Conservation (phyloP, 2,797 vertebrate species). For the Brotula barbata region DNA sequence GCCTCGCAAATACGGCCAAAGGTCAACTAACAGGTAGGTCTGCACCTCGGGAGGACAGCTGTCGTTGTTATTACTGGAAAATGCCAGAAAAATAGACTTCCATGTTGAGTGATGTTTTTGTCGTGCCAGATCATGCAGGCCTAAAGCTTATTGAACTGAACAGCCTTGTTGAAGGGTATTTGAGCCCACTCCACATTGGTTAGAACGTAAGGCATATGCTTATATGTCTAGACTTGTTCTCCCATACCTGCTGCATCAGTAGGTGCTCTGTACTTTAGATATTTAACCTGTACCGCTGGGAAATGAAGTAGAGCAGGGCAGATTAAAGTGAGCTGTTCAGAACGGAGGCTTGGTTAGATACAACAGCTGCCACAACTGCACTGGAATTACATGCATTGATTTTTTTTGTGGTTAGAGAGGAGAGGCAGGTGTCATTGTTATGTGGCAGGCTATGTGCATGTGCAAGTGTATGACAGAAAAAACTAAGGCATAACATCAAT, state of each 20-base stretch:
- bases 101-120: constrained; percentile 31
- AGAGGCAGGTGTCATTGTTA: constrained; percentile 17
- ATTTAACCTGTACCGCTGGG: constrained; percentile 46
- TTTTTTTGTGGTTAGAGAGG: not conserved
- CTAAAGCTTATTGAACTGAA: constrained; percentile 49
- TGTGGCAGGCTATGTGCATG: constrained; percentile 1
- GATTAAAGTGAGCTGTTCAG: constrained; percentile 50
- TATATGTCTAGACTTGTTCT: constrained; percentile 71
- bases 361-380: constrained; percentile 23
- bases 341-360: constrained; percentile 10
- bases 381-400: constrained; percentile 25
- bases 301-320: constrained; percentile 48
- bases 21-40: not conserved
- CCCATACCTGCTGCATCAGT: constrained; percentile 67
- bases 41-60: not conserved
- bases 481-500: not conserved
- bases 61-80: not conserved
- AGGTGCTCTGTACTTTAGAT: constrained; percentile 29
- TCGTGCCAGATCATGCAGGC: constrained; percentile 39
- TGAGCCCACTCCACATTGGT: constrained; percentile 52
- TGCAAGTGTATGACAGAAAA: not conserved
- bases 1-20: too few relatives aligned
- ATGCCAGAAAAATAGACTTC: not conserved
- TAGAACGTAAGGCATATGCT: constrained; percentile 42
- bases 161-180: constrained; percentile 17